Percentiles rank a stretch among this genome's conserved stretches.
These are phyloP conservation scores for Meandrusa payeni DNA, from an alignment of 2,888 invertebrate species.

Conservation along the genomic window DNA sequence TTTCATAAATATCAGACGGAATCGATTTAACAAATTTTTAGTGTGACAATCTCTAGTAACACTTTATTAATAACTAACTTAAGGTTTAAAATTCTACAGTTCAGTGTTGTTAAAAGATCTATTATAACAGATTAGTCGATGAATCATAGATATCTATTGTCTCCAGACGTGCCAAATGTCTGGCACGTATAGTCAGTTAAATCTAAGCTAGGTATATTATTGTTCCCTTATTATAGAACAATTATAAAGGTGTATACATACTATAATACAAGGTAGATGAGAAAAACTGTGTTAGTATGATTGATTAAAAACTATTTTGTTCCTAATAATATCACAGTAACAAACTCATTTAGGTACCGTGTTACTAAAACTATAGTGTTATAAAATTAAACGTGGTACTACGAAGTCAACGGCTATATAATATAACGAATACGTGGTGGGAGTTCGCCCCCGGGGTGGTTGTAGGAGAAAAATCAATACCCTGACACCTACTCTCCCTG, in stretches of 20 bases:
- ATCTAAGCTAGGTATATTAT: constrained; percentile 26
- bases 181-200: constrained; percentile 28
- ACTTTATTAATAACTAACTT: background rate
- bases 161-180: constrained; percentile 39
- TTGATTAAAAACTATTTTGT: no score
- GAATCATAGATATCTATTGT: constrained; percentile 56
- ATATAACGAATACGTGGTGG: no score
- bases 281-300: constrained; percentile 3
- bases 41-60: background rate
- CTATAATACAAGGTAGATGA: background rate
- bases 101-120: constrained; percentile 6
- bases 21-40: constrained; percentile 24
- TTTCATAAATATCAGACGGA: constrained; percentile 35
- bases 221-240: constrained; percentile 20
- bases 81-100: constrained; percentile 15
- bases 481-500: constrained; percentile 23
- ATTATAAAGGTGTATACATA: constrained; percentile 4
- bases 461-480: constrained; percentile 25
- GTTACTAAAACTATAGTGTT: background rate
- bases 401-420: no score
- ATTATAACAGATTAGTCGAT: constrained; percentile 38
- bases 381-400: background rate
- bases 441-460: constrained; percentile 19
- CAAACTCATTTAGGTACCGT: no score
- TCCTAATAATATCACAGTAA: no score